Conservation (phyloP, 2,113 vertebrate genomes). For the Amphiprion percula region DNA sequence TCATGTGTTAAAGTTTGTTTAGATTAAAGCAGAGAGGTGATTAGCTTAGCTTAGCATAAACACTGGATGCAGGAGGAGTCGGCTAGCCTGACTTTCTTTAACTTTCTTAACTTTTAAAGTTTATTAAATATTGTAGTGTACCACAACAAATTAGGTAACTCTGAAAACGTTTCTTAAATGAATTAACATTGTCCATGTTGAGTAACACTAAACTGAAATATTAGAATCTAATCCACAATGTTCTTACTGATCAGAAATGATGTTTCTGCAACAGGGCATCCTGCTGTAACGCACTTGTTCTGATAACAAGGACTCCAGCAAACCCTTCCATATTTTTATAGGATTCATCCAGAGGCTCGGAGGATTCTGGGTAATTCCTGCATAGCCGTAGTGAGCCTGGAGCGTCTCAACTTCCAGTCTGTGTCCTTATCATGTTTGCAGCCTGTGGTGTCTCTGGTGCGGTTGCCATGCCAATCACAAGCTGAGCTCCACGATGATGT, state of each 20-base stretch:
- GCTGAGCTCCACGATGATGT: not conserved
- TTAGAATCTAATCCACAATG: not conserved
- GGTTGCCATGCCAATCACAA: constrained; percentile 38
- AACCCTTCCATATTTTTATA: constrained; percentile 6
- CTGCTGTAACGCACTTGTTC: not conserved
- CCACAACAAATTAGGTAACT: too few species aligned
- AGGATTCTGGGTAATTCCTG: constrained; percentile 73
- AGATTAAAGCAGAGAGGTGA: not conserved
- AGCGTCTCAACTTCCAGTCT: constrained; percentile 83
- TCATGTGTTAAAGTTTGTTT: not conserved
- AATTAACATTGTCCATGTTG: not conserved
- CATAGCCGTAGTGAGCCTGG: constrained; percentile 87
- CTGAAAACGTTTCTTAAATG: not conserved
- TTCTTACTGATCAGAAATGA: not conserved
- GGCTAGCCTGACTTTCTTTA: too few species aligned
- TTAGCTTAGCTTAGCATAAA: not conserved
- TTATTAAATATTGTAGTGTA: too few species aligned
- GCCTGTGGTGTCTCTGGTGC: constrained; percentile 82
- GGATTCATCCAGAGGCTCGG: constrained; percentile 66
- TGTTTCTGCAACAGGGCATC: not conserved
- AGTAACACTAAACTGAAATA: not conserved
- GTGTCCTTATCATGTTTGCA: constrained; percentile 62
- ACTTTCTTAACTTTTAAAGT: too few species aligned
- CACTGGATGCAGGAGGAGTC: not conserved
- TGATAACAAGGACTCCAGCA: not conserved